These are phyloP conservation scores for Rapana venosa DNA, from an alignment of 2,888 invertebrate species.

Conservation along the genomic window DNA sequence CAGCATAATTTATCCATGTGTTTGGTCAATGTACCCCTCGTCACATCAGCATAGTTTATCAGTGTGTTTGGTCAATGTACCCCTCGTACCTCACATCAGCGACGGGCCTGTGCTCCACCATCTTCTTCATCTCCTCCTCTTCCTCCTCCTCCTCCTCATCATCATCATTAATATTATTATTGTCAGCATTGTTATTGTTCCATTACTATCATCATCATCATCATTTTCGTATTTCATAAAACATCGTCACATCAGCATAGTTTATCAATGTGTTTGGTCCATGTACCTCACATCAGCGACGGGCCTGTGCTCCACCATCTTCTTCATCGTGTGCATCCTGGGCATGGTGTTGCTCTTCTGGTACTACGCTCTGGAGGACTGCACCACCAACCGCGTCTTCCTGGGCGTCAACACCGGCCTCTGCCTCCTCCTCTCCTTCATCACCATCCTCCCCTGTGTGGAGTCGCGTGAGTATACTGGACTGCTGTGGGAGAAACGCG, in stretches of 20 bases:
- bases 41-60: not conserved
- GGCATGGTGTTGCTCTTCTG: conserved; percentile 75
- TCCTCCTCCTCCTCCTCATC: too few relatives aligned
- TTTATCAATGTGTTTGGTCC: not conserved
- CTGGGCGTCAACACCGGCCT: conserved; percentile 78
- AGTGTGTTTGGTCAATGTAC: not conserved
- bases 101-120: conserved; percentile 72
- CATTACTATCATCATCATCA: not conserved
- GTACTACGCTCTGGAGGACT: conserved; percentile 74
- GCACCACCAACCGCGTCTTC: conserved; percentile 78
- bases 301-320: conserved; percentile 72
- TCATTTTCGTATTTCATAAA: not conserved
- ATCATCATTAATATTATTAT: too few relatives aligned
- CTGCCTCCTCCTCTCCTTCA: conserved; percentile 75
- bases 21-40: conserved; percentile 69
- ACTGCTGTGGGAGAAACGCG: too few relatives aligned
- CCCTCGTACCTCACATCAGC: conserved; percentile 57
- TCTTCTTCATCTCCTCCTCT: conserved; percentile 76
- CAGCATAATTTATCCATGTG: not conserved
- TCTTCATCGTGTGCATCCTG: conserved; percentile 71
- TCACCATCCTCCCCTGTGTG: conserved; percentile 77
- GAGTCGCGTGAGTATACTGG: conserved; percentile 73
- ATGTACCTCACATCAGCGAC: conserved; percentile 61
- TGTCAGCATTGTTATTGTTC: too few relatives aligned
- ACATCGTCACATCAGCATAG: not conserved